These are phyloP conservation scores for Caenorhabditis sp. DNA, from an alignment of 2,888 invertebrate genomes.

Conservation along the genomic window DNA sequence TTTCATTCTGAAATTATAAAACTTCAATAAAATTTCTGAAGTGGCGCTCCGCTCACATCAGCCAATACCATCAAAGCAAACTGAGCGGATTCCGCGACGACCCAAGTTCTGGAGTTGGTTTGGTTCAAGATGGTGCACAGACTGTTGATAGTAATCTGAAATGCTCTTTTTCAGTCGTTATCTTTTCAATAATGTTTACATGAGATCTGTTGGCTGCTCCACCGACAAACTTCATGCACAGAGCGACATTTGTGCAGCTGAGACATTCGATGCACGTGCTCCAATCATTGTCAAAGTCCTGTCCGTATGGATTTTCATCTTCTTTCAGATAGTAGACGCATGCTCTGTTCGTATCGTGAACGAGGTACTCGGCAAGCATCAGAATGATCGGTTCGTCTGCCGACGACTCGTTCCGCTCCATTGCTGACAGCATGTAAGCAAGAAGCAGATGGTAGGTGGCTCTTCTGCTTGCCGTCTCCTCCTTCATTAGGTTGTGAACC, in stretches of 20 bases:
- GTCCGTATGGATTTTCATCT: neutral
- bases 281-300: slow-evolving; percentile 3
- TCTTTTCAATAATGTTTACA: too few species aligned
- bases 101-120: slow-evolving; percentile 19
- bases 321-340: slow-evolving; percentile 9
- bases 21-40: neutral
- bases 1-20: neutral
- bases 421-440: slow-evolving; percentile 5
- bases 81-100: slow-evolving; percentile 34
- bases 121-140: slow-evolving; percentile 33
- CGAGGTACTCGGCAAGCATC: slow-evolving; percentile 41
- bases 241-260: slow-evolving; percentile 24
- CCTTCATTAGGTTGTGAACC: slow-evolving; percentile 22
- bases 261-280: slow-evolving; percentile 42
- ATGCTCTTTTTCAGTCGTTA: neutral
- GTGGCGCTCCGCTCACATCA: slow-evolving; percentile 3
- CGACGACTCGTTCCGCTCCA: neutral
- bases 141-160: slow-evolving; percentile 31
- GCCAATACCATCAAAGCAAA: slow-evolving; percentile 22
- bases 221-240: slow-evolving; percentile 22
- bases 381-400: slow-evolving; percentile 40
- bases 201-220: slow-evolving; percentile 18
- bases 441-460: slow-evolving; percentile 23
- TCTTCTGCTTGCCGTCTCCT: neutral
- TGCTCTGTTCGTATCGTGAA: slow-evolving; percentile 1